Percentiles rank a stretch among this genome's conserved stretches.
Conservation (phyloP, 2,888 invertebrate species). For the Tinea trinotella region DNA sequence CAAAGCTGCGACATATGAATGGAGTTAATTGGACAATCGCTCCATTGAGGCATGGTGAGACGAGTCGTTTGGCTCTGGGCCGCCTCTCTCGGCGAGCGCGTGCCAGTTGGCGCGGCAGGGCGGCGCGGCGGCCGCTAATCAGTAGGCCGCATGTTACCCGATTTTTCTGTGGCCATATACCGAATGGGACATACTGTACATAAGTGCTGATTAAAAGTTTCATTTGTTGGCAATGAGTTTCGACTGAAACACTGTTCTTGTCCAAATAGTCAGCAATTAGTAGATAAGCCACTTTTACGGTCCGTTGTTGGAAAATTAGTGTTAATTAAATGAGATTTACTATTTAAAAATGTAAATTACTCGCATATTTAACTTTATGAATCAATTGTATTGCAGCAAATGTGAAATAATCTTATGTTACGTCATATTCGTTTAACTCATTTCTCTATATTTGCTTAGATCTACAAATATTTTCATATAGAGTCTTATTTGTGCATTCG, state of each 20-base stretch:
- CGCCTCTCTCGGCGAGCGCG: constrained; percentile 27
- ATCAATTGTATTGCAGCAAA: background rate
- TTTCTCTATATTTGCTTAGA: background rate
- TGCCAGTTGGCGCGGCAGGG: constrained; percentile 57
- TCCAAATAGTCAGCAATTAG: constrained; percentile 17
- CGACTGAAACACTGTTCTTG: constrained; percentile 26
- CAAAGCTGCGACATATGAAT: constrained; percentile 39
- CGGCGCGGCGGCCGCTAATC: constrained; percentile 42
- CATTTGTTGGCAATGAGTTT: constrained; percentile 42
- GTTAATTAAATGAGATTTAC: background rate
- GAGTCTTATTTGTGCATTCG: constrained; percentile 25
- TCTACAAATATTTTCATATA: background rate
- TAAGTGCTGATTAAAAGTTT: constrained; percentile 56
- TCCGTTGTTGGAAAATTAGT: background rate
- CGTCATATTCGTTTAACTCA: background rate
- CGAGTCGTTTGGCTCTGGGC: constrained; percentile 50
- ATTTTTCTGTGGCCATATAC: constrained; percentile 16
- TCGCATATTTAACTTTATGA: background rate
- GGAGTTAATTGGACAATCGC: constrained; percentile 61
- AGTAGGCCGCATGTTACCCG: constrained; percentile 25
- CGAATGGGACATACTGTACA: constrained; percentile 14
- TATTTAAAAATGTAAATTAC: background rate
- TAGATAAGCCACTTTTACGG: constrained; percentile 9
- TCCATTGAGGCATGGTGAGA: constrained; percentile 55
- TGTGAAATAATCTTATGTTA: too few species aligned